A percentile compares a stretch with the other conserved stretches of the same genome.
phyloP scores from a whole-genome alignment of 2,888 invertebrate species.

The Sicus ferrugineus region DNA sequence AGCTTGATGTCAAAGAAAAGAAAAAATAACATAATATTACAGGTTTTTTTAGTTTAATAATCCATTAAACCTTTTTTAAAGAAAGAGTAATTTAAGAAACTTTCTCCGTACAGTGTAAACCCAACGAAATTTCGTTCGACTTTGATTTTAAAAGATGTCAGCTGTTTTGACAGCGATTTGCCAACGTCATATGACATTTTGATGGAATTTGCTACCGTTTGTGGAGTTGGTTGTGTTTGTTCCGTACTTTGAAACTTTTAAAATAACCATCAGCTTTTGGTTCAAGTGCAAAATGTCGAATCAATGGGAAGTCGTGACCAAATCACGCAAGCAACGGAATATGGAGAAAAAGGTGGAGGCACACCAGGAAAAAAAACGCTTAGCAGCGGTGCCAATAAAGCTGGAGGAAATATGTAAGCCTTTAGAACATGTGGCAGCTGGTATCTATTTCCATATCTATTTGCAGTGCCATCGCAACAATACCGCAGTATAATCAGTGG shows the following conservation, averaged over 20 bases:
- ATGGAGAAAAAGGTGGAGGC: slow-evolving; percentile 65
- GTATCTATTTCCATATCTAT: background rate
- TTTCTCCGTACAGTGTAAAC: background rate
- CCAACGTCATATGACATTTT: slow-evolving; percentile 39
- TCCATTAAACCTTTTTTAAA: background rate
- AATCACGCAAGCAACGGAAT: slow-evolving; percentile 69
- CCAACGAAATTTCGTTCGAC: background rate
- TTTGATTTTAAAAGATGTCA: background rate
- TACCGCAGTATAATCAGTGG: slow-evolving; percentile 71
- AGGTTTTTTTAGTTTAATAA: too few relatives aligned
- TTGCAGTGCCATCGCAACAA: slow-evolving; percentile 73
- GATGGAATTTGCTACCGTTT: too few relatives aligned
- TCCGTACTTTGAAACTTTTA: background rate
- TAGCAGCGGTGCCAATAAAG: slow-evolving; percentile 70
- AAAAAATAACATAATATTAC: too few relatives aligned
- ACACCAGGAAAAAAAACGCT: slow-evolving; percentile 67
- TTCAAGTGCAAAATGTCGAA: slow-evolving; percentile 62
- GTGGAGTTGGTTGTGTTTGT: slow-evolving; percentile 23
- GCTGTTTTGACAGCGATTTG: slow-evolving; percentile 29
- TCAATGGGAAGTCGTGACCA: slow-evolving; percentile 78
- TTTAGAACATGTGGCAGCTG: background rate
- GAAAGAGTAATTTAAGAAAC: background rate
- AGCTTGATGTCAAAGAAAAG: too few relatives aligned
- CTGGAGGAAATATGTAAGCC: slow-evolving; percentile 78
- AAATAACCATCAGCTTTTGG: background rate